phyloP scores from a whole-genome alignment of 2,113 vertebrate species.

The Cyphomyrus discorhynchus region DNA sequence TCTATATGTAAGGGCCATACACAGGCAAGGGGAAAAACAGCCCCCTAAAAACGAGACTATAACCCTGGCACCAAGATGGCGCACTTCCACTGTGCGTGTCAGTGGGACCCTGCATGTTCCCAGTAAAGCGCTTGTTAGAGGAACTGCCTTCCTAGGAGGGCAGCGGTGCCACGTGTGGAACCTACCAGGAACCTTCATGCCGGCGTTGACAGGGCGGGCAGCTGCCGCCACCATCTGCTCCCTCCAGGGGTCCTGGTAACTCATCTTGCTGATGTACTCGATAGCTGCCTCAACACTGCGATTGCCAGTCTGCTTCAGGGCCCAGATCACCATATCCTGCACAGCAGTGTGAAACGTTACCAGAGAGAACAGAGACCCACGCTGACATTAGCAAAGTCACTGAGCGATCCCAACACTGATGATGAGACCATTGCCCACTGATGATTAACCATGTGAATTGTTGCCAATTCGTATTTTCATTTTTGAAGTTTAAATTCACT shows the following conservation, averaged over 20 bases:
- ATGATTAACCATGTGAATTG: background rate
- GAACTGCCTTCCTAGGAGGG: conserved; percentile 80
- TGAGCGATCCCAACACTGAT: background rate
- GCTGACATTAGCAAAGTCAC: background rate
- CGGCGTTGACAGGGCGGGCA: conserved; percentile 66
- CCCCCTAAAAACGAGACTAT: background rate
- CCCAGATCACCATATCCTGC: conserved; percentile 79
- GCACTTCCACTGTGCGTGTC: conserved; percentile 7
- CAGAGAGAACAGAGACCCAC: background rate
- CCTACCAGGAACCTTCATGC: conserved; percentile 77
- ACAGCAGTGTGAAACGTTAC: conserved; percentile 13
- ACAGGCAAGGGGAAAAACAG: background rate
- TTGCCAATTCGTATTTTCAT: background rate
- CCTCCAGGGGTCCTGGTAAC: conserved; percentile 80
- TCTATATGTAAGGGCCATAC: background rate
- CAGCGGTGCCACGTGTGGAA: conserved; percentile 47
- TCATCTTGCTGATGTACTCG: conserved; percentile 88
- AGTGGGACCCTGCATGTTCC: conserved; percentile 66
- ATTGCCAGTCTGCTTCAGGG: conserved; percentile 74
- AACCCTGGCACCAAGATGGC: conserved; percentile 6
- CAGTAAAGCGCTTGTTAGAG: conserved; percentile 84
- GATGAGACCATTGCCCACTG: background rate
- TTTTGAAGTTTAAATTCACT: background rate
- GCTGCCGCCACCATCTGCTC: conserved; percentile 76
- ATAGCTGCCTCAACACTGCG: conserved; percentile 78